phyloP scores from a whole-genome alignment of 2,888 invertebrate species.

The Mechanitis mazaeus region DNA sequence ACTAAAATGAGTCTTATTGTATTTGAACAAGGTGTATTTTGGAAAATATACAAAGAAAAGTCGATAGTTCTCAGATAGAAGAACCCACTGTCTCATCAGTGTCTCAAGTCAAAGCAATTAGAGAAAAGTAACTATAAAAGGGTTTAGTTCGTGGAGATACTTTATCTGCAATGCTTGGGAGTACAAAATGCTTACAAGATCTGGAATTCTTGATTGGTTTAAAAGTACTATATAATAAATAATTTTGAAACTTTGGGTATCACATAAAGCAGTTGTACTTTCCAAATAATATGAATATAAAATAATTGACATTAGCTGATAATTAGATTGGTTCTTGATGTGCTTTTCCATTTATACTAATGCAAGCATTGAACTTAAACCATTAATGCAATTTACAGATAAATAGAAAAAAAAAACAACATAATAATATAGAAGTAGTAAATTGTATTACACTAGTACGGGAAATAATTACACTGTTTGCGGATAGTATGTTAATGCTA shows the following conservation, averaged over 20 bases:
- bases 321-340: no score
- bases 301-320: no score
- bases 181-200: conserved; percentile 1
- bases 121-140: conserved; percentile 45
- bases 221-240: no score
- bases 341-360: neutral
- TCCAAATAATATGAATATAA: no score
- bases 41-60: conserved; percentile 4
- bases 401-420: conserved; percentile 10
- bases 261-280: no score
- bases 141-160: conserved; percentile 8
- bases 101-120: conserved; percentile 56
- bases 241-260: no score
- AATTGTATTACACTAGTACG: conserved; percentile 18
- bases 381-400: conserved; percentile 6
- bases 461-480: conserved; percentile 28
- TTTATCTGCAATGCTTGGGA: conserved; percentile 2
- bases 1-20: conserved; percentile 1
- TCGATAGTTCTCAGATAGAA: conserved; percentile 18
- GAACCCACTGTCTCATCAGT: conserved; percentile 47
- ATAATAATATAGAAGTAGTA: conserved; percentile 13
- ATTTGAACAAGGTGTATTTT: conserved; percentile 10
- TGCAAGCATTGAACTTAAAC: conserved; percentile 4
- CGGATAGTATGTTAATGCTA: conserved; percentile 26
- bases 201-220: neutral